Evolutionary conservation across 2,113 vertebrate species (phyloP), one percentile per base, ranked within the genome.

Genomic region (Phylloscopus trochiloides): DNA sequence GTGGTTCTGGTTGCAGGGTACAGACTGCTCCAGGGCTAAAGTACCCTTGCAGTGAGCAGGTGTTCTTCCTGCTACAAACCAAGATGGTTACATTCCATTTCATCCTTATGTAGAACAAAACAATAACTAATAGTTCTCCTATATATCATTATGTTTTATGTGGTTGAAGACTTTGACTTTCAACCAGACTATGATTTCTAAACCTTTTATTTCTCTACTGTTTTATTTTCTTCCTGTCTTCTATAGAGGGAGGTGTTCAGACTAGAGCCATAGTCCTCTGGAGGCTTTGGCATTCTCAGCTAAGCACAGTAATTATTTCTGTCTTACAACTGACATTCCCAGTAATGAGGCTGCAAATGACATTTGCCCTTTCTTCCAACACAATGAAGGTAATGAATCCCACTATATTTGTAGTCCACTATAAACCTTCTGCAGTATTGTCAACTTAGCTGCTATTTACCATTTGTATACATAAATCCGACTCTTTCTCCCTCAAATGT

Each of bases 291-390:
- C 62, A 66, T 88, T 95, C 88, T 83, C 78, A 86, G 32, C 88
- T 93, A 92, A 90, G 92, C 85, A 73, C 74, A 62, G 66, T 65
- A 94, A 96, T 94, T 94, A 94, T 88, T 95, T 94, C 86, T 92
- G 83, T 70, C 94, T 94, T 76, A 94, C 47, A 95, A 79, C 3
- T 93, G 92, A 83, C 90, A 93, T 96, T 97, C 94, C 86, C 78
- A 70, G 80, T 95, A 92, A 95, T 90, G 82, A 92, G 63, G 67
- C 88, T 83, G 63, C 34, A 93, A 90, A 82, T 88, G 94, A 88
- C 94, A 96, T 95, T 83, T 93, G 90, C 82, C 63, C 86, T 88
- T 93, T 88, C 67, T 76, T 90, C 67, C 47, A 95, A 88, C 32
- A 77, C n/a, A 54, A 79, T 83, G 62, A 95, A 93, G 29, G 50